Conservation (phyloP, 2,113 vertebrate genomes). For the Axis porcinus region DNA sequence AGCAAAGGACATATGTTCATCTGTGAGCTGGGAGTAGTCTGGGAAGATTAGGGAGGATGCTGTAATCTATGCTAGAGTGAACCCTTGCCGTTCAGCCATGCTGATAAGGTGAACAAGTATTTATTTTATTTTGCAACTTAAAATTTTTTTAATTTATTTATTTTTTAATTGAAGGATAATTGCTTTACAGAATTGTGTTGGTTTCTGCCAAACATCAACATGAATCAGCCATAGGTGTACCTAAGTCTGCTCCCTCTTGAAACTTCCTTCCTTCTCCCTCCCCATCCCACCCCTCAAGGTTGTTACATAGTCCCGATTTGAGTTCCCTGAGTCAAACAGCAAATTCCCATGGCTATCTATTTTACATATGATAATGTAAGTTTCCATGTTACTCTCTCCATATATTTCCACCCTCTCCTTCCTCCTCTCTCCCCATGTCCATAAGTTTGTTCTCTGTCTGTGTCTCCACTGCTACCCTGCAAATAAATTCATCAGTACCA, state of each 20-base stretch:
- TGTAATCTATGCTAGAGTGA: background rate
- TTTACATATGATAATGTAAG: background rate
- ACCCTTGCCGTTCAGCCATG: background rate
- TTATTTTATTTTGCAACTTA: background rate
- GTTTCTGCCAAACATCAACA: background rate
- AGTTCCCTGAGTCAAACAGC: background rate
- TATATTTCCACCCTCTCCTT: background rate
- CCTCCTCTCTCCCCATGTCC: background rate
- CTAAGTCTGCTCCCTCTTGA: background rate
- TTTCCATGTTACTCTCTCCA: background rate
- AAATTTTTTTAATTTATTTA: background rate
- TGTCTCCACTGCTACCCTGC: background rate
- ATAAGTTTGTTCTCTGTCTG: background rate
- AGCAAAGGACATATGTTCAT: background rate
- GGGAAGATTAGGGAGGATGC: background rate
- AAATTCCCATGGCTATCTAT: background rate
- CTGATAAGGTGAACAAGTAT: background rate
- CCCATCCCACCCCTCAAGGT: background rate
- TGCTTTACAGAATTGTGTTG: background rate
- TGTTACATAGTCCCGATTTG: background rate
- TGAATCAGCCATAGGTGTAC: background rate
- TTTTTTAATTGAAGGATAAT: background rate
- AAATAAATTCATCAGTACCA: background rate
- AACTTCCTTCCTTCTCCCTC: background rate
- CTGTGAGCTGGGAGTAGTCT: background rate